Evolutionary conservation across 2,113 vertebrate species (phyloP), one percentile per base, ranked within the genome.

Genomic region (Triplophysa dalaica): DNA sequence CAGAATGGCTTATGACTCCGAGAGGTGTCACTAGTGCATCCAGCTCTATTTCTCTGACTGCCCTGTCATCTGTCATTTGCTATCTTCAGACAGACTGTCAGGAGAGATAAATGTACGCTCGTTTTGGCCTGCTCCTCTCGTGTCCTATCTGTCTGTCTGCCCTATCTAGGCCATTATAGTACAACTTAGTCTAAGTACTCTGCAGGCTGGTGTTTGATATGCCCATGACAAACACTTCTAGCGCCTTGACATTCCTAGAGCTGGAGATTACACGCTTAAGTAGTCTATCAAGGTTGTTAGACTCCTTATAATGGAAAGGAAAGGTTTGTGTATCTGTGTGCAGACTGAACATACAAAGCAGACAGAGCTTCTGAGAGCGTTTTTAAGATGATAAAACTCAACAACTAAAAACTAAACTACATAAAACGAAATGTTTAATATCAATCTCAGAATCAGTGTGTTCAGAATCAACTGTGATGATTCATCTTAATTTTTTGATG

Each of bases 11-110:
- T 61, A 43, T 64, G 38, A 75, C 80, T 81, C 19, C 50, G 60
- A 70, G 64, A 80, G 41, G 48, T 81, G 78, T 80, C 72, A 54
- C 68, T 64, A 26, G 78, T 64, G 82, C 69, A 79, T 78, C 77
- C 63, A 58, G 60, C 67, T 72, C 14, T 74, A 61, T 62, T 76
- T 72, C 79, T 75, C 41, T 12, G 13, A 26, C 68, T 60, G 77
- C 69, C 75, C 69, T 82, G 69, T 81, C 77, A 29, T 77, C 56
- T 77, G 81, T 83, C 78, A 79, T 84, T 70, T 78, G 72, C 84
- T 85, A 76, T 79, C 78, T 79, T 50, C 50, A 84, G 86, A 84
- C 84, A 72, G 77, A 43, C 77, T 80, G 79, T 83, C 83, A 83
- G 74, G 81, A 80, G 75, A 66, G 63, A 87, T 82, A 77, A 80